Evolutionary conservation across 2,113 vertebrate species (phyloP).

Genomic region (Carlito syrichta): DNA sequence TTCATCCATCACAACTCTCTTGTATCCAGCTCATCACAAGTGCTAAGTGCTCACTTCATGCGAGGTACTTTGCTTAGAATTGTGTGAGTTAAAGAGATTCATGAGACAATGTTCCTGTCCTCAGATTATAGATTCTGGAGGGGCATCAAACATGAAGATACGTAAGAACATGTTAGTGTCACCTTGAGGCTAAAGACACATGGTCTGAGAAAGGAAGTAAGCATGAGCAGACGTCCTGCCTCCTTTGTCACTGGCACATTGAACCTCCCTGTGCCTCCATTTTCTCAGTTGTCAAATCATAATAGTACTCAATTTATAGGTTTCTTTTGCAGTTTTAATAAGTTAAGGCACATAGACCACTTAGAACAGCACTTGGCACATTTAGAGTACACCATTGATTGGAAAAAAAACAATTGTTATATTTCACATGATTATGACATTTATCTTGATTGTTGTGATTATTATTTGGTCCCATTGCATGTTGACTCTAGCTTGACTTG

Average conservation of each 20-base stretch:
- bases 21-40: neutral
- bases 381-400: neutral
- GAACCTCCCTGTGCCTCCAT: neutral
- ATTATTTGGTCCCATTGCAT: neutral
- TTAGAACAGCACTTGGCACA: neutral
- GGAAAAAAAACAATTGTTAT: neutral
- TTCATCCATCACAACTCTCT: neutral
- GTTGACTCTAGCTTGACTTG: neutral
- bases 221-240: neutral
- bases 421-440: neutral
- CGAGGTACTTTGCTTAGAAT: neutral
- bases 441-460: neutral
- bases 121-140: neutral
- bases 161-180: neutral
- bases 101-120: neutral
- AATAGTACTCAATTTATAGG: neutral
- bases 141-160: neutral
- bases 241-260: neutral
- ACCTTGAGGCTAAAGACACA: neutral
- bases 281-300: neutral
- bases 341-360: neutral
- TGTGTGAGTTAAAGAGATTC: neutral
- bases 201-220: fast-evolving
- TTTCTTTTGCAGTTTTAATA: neutral
- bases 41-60: neutral